Evolutionary conservation across 2,888 invertebrate genomes (phyloP), one percentile per base, ranked within the genome.

Genomic region (Chymomyza procnemis): DNA sequence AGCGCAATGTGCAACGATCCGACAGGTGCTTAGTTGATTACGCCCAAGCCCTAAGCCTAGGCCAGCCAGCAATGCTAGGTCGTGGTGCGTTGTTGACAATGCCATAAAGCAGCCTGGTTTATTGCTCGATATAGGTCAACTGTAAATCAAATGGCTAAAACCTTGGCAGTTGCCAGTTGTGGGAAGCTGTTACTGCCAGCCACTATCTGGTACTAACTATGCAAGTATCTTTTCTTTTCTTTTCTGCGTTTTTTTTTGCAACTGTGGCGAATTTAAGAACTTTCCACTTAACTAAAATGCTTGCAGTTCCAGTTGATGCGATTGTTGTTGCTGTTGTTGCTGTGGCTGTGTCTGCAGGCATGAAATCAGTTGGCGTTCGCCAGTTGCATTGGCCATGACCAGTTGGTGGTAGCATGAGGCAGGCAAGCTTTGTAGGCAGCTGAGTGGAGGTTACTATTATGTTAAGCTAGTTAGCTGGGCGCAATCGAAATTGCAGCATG

Each of bases 41-140:
- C 41, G 22, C 52, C 62, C 22, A 34, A 21, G 21, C 21, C 19
- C 47, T 21, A 47, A 60, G 30, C 22, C 26, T 19, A 16, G 21
- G 30, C 50, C 14, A 4, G 9, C 18, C 34, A 26, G 26, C 1
- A 26, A 6, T 26, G 26, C 6, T 26, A 26, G 6, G 26, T 26
- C 26, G 26, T 26, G 26, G 26, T 26, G 26, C 21, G 19, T 12
- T 48, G 74, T 76, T 81, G 79, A 79, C 79, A 74, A 48, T 73
- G 72, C 76, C 59, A 78, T 78, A 76, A 80, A 73, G 48, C 73
- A 65, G 72, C 67, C 16, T 41, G 69, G 41, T 62, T 85, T 86
- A 79, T 77, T 67, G 50, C 66, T 30, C 71, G 54, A 71, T 75
- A 64, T 75, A 55, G 75, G 75, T 75, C 75, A 75, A 71, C 75